Percentiles rank a stretch among this genome's conserved stretches.
Conservation (phyloP, 2,888 invertebrate species). For the Archaeoteleia sp. region DNA sequence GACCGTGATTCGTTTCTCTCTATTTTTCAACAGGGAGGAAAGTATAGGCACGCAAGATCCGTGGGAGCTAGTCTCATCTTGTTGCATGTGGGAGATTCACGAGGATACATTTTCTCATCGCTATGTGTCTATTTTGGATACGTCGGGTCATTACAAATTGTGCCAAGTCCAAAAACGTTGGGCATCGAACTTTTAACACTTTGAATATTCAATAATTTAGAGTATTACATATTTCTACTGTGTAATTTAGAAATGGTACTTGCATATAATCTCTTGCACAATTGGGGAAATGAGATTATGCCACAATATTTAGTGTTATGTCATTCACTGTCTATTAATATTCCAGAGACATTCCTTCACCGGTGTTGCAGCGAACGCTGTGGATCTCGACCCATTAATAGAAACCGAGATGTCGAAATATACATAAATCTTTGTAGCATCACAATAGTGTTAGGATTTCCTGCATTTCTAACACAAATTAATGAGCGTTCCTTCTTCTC, state of each 20-base stretch:
- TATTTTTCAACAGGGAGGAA: constrained; percentile 42
- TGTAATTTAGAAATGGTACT: no score
- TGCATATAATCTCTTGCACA: no score
- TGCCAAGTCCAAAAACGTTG: no score
- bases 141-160: no score
- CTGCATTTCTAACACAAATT: constrained; percentile 44
- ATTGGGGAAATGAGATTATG: no score
- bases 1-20: constrained; percentile 60
- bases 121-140: no score
- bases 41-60: constrained; percentile 32
- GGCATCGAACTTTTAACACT: no score
- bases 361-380: neutral
- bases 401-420: constrained; percentile 21
- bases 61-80: constrained; percentile 23
- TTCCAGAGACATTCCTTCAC: neutral
- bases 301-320: no score
- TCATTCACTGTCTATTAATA: no score
- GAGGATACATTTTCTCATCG: no score
- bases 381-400: neutral
- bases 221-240: no score
- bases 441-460: constrained; percentile 35
- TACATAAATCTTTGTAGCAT: constrained; percentile 34
- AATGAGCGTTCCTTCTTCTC: constrained; percentile 28
- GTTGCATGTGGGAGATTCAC: constrained; percentile 11
- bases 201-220: no score